These are phyloP conservation scores for Gadopsis bispinosus DNA, from an alignment of 2,797 vertebrate species.

Conservation along the genomic window DNA sequence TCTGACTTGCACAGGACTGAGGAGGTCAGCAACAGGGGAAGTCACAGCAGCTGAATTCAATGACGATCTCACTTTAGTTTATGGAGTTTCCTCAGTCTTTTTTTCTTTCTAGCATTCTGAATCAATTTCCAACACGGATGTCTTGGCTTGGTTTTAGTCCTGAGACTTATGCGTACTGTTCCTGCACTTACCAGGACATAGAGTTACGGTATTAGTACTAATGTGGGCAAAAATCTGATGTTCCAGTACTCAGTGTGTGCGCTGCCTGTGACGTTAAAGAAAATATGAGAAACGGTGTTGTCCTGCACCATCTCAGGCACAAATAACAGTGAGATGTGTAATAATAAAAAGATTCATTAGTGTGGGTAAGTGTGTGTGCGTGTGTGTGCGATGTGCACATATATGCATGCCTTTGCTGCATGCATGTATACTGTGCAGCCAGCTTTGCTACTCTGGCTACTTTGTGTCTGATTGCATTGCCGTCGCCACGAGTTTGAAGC, in stretches of 20 bases:
- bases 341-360: slow-evolving; percentile 9
- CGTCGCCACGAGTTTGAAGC: slow-evolving; percentile 55
- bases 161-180: not conserved
- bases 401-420: slow-evolving; percentile 16
- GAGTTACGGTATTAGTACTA: not conserved
- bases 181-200: slow-evolving; percentile 1
- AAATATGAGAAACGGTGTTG: slow-evolving; percentile 5
- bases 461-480: slow-evolving; percentile 61
- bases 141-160: slow-evolving; percentile 4
- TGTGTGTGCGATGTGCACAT: slow-evolving; percentile 5
- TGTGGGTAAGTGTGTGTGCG: slow-evolving; percentile 1
- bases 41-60: not conserved
- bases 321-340: not conserved
- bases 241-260: not conserved
- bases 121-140: not conserved
- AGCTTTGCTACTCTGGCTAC: slow-evolving; percentile 53
- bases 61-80: not conserved
- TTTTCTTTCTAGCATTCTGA: not conserved
- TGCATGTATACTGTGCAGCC: slow-evolving; percentile 39
- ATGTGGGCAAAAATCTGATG: not conserved
- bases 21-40: not conserved
- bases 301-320: slow-evolving; percentile 1
- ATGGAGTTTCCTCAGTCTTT: not conserved
- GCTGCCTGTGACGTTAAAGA: not conserved
- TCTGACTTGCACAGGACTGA: not conserved